These are phyloP conservation scores for Lepidochrysops patricia DNA, from an alignment of 2,888 invertebrate species.

Conservation along the genomic window DNA sequence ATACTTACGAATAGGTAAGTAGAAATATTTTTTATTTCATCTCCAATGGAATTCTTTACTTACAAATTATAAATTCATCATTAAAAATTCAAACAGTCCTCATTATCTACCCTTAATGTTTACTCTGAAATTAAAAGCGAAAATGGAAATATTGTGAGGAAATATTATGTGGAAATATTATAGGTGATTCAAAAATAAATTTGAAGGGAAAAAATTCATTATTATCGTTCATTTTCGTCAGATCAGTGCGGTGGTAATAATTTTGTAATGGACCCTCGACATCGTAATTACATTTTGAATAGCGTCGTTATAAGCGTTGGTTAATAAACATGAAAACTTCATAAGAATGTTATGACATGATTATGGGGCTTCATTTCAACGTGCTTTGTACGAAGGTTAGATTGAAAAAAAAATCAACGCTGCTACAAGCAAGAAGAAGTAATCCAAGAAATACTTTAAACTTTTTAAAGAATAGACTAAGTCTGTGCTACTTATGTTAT, in stretches of 20 bases:
- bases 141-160: background rate
- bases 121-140: background rate
- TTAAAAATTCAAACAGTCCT: background rate
- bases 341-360: background rate
- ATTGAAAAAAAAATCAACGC: too few relatives aligned
- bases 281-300: background rate
- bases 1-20: background rate
- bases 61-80: background rate
- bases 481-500: too few relatives aligned
- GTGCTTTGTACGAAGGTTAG: too few relatives aligned
- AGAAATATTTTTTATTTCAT: background rate
- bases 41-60: background rate
- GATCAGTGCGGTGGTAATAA: background rate
- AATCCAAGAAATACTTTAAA: too few relatives aligned
- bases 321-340: background rate
- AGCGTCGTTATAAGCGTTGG: background rate
- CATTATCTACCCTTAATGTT: background rate
- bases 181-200: background rate
- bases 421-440: too few relatives aligned
- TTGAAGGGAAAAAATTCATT: background rate
- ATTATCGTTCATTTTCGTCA: background rate
- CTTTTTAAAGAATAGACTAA: too few relatives aligned
- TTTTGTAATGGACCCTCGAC: background rate
- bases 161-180: too few relatives aligned
- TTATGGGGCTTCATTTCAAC: too few relatives aligned